Conservation (phyloP, 2,797 vertebrate species). For the Salarias fasciatus region DNA sequence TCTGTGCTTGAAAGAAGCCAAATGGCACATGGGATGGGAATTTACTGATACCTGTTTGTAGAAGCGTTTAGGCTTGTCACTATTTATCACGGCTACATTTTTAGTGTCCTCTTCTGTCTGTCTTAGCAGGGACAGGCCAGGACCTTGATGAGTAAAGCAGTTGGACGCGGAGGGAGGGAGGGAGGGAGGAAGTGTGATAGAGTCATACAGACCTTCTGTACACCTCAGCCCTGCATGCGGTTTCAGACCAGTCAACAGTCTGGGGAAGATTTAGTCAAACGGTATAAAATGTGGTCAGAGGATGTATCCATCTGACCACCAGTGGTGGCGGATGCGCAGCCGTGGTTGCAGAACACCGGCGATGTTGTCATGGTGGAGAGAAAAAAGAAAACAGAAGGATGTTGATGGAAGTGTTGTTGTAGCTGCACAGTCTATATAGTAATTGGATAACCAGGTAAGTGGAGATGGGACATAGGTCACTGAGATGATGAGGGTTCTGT, state of each 20-base stretch:
- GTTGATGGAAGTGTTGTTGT: slow-evolving; percentile 65
- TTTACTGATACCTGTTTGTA: slow-evolving; percentile 69
- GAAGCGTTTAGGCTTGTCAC: slow-evolving; percentile 69
- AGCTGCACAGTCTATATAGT: slow-evolving; percentile 64
- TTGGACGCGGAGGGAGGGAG: slow-evolving; percentile 60
- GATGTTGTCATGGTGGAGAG: slow-evolving; percentile 33
- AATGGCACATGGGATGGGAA: slow-evolving; percentile 66
- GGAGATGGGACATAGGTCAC: slow-evolving; percentile 69
- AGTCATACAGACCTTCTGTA: slow-evolving; percentile 51
- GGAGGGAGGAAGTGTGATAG: slow-evolving; percentile 71
- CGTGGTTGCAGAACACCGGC: slow-evolving; percentile 48
- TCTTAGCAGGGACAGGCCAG: slow-evolving; percentile 66
- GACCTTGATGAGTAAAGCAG: slow-evolving; percentile 77
- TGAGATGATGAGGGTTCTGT: slow-evolving; percentile 65
- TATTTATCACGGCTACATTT: slow-evolving; percentile 79
- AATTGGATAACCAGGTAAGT: slow-evolving; percentile 79
- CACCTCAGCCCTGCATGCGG: slow-evolving; percentile 58
- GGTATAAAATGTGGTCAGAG: slow-evolving; percentile 60
- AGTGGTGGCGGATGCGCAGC: slow-evolving; percentile 39
- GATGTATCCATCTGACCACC: slow-evolving; percentile 73
- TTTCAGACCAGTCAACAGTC: slow-evolving; percentile 65
- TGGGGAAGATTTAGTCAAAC: slow-evolving; percentile 52
- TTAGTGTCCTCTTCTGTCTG: slow-evolving; percentile 71
- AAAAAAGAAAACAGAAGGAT: slow-evolving; percentile 32
- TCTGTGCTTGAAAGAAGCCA: slow-evolving; percentile 42